These are phyloP conservation scores for Scleropages formosus DNA, from an alignment of 2,797 vertebrate genomes.

Conservation along the genomic window DNA sequence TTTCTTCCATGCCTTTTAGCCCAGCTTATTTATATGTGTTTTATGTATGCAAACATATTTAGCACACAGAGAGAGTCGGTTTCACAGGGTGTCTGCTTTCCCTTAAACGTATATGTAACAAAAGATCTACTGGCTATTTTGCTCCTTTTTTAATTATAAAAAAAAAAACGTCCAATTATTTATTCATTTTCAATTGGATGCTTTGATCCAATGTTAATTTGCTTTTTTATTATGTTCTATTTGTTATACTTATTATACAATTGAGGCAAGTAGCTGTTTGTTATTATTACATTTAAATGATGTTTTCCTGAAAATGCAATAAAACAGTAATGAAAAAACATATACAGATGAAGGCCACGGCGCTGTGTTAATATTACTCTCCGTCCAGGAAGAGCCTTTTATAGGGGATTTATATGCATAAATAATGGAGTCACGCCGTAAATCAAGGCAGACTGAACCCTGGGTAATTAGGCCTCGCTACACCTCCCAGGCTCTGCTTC, in stretches of 20 bases:
- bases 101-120: not conserved
- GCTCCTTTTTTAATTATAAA: slow-evolving; percentile 34
- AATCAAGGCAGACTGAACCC: not conserved
- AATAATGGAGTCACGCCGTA: slow-evolving; percentile 8
- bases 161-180: slow-evolving; percentile 28
- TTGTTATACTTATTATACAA: slow-evolving; percentile 46
- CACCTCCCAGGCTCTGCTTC: not conserved
- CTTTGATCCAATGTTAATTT: slow-evolving; percentile 38
- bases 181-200: slow-evolving; percentile 34
- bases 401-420: slow-evolving; percentile 15
- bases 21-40: not conserved
- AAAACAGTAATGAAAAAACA: slow-evolving; percentile 36
- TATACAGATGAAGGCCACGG: slow-evolving; percentile 27
- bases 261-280: slow-evolving; percentile 39
- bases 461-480: slow-evolving; percentile 21
- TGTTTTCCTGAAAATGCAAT: slow-evolving; percentile 36
- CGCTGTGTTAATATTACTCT: slow-evolving; percentile 17
- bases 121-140: not conserved
- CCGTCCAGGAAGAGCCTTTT: not conserved
- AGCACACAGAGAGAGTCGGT: not conserved
- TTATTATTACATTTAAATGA: slow-evolving; percentile 45
- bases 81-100: not conserved
- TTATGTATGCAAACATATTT: not conserved
- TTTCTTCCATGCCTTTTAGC: not conserved
- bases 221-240: slow-evolving; percentile 41